These are phyloP conservation scores for Oryzias dopingdopingensis DNA, from an alignment of 2,797 vertebrate genomes.

Conservation along the genomic window DNA sequence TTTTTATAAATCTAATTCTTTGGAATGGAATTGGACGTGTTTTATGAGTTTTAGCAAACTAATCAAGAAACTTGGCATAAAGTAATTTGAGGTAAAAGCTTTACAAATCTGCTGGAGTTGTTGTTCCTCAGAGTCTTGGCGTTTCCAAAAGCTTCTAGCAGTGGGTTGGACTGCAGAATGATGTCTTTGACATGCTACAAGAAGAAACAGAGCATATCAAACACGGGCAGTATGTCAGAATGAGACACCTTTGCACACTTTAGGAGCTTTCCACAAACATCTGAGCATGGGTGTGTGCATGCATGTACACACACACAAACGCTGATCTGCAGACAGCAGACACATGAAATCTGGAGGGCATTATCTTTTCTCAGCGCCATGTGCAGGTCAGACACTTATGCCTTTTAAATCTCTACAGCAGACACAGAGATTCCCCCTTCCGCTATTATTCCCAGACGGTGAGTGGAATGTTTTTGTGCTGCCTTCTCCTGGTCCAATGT, in stretches of 20 bases:
- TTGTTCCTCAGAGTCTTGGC: conserved; percentile 97
- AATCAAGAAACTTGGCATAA: conserved; percentile 14
- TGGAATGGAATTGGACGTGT: too few species aligned
- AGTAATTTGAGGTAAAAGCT: conserved; percentile 45
- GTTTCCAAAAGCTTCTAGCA: conserved; percentile 96
- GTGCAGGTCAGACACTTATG: conserved; percentile 67
- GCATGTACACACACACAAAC: conserved; percentile 17
- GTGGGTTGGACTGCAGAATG: conserved; percentile 96
- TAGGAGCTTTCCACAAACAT: conserved; percentile 61
- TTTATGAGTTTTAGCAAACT: conserved; percentile 7
- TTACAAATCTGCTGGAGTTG: conserved; percentile 97
- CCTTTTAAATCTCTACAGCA: conserved; percentile 60
- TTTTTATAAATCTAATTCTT: too few species aligned
- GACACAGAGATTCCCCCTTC: conserved; percentile 47
- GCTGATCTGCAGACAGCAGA: conserved; percentile 31
- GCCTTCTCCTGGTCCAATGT: conserved; percentile 28
- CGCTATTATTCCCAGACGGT: conserved; percentile 44
- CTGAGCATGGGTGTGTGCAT: background rate
- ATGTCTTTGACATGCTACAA: conserved; percentile 97
- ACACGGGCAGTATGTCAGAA: conserved; percentile 22
- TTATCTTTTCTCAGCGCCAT: conserved; percentile 63
- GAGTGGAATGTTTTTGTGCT: conserved; percentile 25
- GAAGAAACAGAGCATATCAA: conserved; percentile 42
- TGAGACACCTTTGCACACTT: conserved; percentile 29
- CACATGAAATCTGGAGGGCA: conserved; percentile 60